Evolutionary conservation across 2,888 invertebrate genomes (phyloP).

Genomic region (Sarcophaga rosellei): DNA sequence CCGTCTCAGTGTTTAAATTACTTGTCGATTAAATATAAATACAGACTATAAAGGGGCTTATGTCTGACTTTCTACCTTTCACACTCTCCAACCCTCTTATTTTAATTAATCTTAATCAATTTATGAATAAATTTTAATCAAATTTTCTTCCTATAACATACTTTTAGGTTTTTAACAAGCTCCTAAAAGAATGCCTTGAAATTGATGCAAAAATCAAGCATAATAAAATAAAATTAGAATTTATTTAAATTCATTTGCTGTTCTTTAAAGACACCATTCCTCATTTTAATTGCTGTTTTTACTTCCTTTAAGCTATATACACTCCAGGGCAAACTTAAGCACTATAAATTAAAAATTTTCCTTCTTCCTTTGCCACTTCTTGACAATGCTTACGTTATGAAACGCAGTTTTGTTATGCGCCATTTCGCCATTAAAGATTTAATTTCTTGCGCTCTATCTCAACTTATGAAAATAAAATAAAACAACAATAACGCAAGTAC

Average conservation of each 20-base stretch:
- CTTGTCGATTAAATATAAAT: no score
- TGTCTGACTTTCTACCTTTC: no score
- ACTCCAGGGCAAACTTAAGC: neutral
- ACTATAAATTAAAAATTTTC: slow-evolving; percentile 41
- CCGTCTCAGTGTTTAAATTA: no score
- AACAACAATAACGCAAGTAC: slow-evolving; percentile 15
- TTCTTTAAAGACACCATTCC: neutral
- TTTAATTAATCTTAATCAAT: no score
- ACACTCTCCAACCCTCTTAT: no score
- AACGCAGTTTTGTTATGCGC: slow-evolving; percentile 34
- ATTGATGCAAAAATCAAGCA: no score
- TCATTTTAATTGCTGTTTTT: neutral
- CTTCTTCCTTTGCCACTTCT: neutral
- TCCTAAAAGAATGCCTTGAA: no score
- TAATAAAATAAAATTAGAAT: neutral
- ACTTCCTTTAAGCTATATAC: neutral
- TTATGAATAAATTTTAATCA: no score
- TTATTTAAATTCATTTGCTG: neutral
- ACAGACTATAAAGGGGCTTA: no score
- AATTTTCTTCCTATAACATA: no score
- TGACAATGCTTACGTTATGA: neutral
- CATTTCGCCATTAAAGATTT: slow-evolving; percentile 50
- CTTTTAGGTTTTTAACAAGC: no score
- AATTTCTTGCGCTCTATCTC: slow-evolving; percentile 12
- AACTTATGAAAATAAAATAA: neutral